Conservation (phyloP, 2,888 invertebrate species). For the Pocota personata region DNA sequence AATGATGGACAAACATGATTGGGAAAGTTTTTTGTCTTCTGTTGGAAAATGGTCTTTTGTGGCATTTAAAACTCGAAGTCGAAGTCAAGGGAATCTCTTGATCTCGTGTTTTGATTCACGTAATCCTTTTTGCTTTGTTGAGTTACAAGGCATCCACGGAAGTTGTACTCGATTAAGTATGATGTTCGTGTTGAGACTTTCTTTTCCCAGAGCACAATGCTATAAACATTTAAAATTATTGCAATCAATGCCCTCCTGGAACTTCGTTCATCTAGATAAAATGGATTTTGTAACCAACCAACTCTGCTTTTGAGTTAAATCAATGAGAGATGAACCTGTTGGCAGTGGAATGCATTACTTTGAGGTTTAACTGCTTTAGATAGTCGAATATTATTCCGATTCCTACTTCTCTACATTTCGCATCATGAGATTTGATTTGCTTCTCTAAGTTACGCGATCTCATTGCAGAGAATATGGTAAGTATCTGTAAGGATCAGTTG, state of each 20-base stretch:
- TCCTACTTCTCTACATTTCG: too few species aligned
- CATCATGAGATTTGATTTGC: too few species aligned
- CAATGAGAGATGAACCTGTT: not conserved
- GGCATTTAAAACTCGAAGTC: not conserved
- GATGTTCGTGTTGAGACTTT: not conserved
- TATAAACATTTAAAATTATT: not conserved
- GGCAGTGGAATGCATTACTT: not conserved
- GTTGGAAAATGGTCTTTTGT: constrained; percentile 6
- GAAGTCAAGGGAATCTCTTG: constrained; percentile 6
- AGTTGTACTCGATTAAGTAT: constrained; percentile 12
- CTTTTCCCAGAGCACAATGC: not conserved
- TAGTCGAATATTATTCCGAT: too few species aligned
- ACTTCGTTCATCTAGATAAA: not conserved
- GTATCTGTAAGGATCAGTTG: too few species aligned
- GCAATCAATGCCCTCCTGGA: not conserved
- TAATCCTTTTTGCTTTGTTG: not conserved
- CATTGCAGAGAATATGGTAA: too few species aligned
- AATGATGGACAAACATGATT: constrained; percentile 53
- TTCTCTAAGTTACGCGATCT: too few species aligned
- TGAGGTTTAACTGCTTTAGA: too few species aligned
- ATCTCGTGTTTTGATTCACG: constrained; percentile 14
- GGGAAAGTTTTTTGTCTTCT: constrained; percentile 36
- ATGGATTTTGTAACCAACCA: not conserved
- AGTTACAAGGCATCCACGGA: not conserved
- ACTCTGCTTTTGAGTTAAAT: not conserved